Conservation (phyloP, 2,797 vertebrate species). For the Anomalospiza imberbis region DNA sequence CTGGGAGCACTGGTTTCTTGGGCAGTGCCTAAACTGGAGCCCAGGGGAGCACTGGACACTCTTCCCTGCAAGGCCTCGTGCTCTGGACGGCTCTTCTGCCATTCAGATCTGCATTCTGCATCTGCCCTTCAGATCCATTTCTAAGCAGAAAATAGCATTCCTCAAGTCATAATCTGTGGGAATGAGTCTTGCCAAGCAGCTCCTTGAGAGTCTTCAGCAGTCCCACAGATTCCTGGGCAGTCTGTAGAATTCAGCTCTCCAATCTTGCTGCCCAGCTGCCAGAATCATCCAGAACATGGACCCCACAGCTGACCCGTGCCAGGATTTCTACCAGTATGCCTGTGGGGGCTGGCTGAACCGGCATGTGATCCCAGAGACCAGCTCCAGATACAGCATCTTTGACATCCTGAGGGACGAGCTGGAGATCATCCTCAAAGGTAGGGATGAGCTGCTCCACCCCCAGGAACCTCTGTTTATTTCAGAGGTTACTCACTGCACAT, state of each 20-base stretch:
- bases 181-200: neutral
- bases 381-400: conserved; percentile 91
- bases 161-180: neutral
- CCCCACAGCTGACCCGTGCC: conserved; percentile 81
- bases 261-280: conserved; percentile 77
- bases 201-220: neutral
- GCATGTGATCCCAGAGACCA: conserved; percentile 93
- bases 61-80: neutral
- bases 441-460: neutral
- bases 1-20: neutral
- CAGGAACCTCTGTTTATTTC: neutral
- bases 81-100: neutral
- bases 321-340: conserved; percentile 94
- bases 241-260: neutral
- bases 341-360: conserved; percentile 92
- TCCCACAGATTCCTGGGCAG: neutral
- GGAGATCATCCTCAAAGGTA: conserved; percentile 95
- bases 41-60: neutral
- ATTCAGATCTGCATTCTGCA: neutral
- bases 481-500: neutral
- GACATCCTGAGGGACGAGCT: conserved; percentile 92
- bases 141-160: neutral
- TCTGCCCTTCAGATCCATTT: neutral
- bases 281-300: conserved; percentile 95
- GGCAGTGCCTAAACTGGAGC: neutral